These are phyloP conservation scores for Eretmochelys imbricata DNA, from an alignment of 2,113 vertebrate species.

Conservation along the genomic window DNA sequence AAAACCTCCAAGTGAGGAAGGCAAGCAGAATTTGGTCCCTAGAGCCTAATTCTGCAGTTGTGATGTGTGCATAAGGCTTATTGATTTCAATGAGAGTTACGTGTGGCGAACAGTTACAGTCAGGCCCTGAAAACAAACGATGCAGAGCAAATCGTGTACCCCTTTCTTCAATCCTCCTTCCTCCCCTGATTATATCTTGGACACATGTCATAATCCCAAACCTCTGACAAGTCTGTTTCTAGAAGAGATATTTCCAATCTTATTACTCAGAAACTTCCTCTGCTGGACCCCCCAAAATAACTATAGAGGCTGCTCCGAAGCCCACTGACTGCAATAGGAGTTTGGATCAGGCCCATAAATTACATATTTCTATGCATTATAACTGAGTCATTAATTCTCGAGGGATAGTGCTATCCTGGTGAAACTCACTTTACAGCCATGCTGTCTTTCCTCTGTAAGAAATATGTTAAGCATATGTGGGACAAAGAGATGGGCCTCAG, in stretches of 20 bases:
- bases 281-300: neutral
- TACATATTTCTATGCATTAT: neutral
- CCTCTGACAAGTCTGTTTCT: neutral
- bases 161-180: neutral
- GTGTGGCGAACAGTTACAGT: neutral
- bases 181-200: neutral
- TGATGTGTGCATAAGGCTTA: neutral
- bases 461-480: neutral
- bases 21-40: neutral
- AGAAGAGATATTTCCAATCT: slow-evolving; percentile 11
- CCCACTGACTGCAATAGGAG: neutral
- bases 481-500: neutral
- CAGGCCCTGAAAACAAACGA: neutral
- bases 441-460: neutral
- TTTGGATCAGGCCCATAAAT: neutral
- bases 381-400: neutral
- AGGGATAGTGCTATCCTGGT: neutral
- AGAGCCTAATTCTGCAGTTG: neutral
- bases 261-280: neutral
- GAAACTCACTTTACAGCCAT: neutral
- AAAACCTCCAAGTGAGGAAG: neutral
- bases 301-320: neutral
- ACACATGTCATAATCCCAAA: neutral
- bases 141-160: neutral
- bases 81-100: neutral